phyloP scores from a whole-genome alignment of 2,888 invertebrate species.

The Athalia rosae region DNA sequence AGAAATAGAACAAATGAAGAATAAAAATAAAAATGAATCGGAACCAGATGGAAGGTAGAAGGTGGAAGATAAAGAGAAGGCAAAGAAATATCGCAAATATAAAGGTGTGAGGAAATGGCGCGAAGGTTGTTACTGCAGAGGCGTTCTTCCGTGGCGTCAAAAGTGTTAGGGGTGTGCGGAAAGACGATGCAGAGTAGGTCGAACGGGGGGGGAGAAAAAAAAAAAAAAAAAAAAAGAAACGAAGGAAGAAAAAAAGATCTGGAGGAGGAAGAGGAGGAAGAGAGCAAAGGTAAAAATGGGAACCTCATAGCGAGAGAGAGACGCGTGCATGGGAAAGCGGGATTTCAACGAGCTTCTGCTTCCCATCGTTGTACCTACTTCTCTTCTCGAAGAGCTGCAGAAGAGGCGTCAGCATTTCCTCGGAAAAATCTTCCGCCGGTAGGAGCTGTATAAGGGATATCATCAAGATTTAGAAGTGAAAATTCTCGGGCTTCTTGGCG shows the following conservation, averaged over 20 bases:
- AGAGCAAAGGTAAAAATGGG: not conserved
- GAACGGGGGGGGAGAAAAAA: not conserved
- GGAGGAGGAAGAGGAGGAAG: not conserved
- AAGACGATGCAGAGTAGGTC: not conserved
- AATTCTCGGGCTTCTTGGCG: too few relatives aligned
- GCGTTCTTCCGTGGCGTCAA: constrained; percentile 35
- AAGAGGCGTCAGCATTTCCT: constrained; percentile 26
- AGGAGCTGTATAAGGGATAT: too few relatives aligned
- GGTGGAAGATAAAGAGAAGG: too few relatives aligned
- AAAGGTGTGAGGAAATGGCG: not conserved
- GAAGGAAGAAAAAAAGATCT: not conserved
- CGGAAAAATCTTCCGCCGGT: not conserved
- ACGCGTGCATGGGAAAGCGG: not conserved
- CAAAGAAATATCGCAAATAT: too few relatives aligned
- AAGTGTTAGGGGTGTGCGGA: not conserved
- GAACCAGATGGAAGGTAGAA: too few relatives aligned
- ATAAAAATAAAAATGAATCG: too few relatives aligned
- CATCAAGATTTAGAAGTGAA: too few relatives aligned
- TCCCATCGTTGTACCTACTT: not conserved
- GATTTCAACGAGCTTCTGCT: constrained; percentile 14
- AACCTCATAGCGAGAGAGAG: not conserved
- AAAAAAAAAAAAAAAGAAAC: not conserved
- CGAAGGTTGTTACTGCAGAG: constrained; percentile 19
- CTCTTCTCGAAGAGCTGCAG: too few relatives aligned
- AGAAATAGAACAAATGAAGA: too few relatives aligned